phyloP scores from a whole-genome alignment of 2,113 vertebrate species.

The Marmota flaviventris region DNA sequence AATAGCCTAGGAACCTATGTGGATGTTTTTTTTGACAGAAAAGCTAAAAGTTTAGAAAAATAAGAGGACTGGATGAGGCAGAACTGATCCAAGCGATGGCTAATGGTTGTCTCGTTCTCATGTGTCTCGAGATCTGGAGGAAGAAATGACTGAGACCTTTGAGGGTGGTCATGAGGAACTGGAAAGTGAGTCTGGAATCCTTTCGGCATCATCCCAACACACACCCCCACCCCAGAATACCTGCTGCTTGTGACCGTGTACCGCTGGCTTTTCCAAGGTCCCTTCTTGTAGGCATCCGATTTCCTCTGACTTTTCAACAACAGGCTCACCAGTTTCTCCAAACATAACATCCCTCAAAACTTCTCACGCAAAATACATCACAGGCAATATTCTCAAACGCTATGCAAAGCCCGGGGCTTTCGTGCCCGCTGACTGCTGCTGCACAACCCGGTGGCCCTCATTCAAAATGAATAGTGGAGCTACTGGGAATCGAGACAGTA shows the following conservation, averaged over 20 bases:
- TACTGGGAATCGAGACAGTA: conserved; percentile 76
- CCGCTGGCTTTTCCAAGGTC: conserved; percentile 85
- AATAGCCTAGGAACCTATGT: not conserved
- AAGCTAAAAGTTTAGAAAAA: not conserved
- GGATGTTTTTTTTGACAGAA: not conserved
- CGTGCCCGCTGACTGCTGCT: not conserved
- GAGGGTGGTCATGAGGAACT: not conserved
- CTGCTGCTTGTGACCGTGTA: conserved; percentile 84
- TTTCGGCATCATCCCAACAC: not conserved
- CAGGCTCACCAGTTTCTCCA: conserved; percentile 84
- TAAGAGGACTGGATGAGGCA: not conserved
- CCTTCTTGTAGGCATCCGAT: conserved; percentile 72
- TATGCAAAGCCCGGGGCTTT: not conserved
- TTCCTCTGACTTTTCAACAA: conserved; percentile 74
- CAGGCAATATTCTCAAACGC: conserved; percentile 4
- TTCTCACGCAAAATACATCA: not conserved
- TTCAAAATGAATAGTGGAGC: conserved; percentile 79
- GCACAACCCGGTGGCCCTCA: conserved; percentile 40
- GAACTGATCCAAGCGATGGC: not conserved
- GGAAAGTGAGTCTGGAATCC: not conserved
- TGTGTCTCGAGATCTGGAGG: not conserved
- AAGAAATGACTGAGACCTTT: not conserved
- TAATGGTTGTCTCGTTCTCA: not conserved
- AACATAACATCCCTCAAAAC: conserved; percentile 82
- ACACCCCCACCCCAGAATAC: conserved; percentile 73